Conservation (phyloP, 2,888 invertebrate genomes). For the Tigriopus californicus region DNA sequence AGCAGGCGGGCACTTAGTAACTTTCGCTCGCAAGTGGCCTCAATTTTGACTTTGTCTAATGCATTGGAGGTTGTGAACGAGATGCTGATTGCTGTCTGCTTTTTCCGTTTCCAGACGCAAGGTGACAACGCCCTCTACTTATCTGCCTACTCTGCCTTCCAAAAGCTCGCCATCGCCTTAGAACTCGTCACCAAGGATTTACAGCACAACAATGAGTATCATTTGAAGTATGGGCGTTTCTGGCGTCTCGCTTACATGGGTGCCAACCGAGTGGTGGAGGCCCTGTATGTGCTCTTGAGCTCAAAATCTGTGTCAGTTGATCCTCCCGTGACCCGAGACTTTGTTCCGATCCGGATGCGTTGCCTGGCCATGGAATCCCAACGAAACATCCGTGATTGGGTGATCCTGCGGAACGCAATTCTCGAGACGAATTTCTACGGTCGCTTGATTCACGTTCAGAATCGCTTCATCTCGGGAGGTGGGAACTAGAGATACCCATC, state of each 20-base stretch:
- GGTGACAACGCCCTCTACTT: neutral
- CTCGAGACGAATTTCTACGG: too few species aligned
- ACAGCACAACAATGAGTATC: neutral
- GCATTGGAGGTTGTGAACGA: neutral
- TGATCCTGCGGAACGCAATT: neutral
- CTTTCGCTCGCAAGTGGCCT: neutral
- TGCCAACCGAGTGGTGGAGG: constrained; percentile 1
- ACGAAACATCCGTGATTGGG: neutral
- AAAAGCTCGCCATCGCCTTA: neutral
- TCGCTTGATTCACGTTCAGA: neutral
- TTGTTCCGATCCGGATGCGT: neutral
- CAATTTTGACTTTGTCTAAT: neutral
- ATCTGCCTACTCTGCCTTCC: neutral
- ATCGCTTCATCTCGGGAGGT: neutral
- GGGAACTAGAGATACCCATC: too few species aligned
- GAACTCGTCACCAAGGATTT: neutral
- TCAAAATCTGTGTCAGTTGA: neutral
- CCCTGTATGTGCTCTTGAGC: neutral
- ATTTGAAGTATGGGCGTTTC: neutral
- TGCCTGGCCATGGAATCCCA: neutral
- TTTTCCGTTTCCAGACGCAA: neutral
- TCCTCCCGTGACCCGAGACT: neutral
- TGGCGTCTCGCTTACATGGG: neutral
- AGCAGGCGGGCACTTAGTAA: too few species aligned
- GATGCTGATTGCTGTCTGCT: neutral